These are phyloP conservation scores for Drosophila glabriapex DNA, from an alignment of 2,888 invertebrate species.

Conservation along the genomic window DNA sequence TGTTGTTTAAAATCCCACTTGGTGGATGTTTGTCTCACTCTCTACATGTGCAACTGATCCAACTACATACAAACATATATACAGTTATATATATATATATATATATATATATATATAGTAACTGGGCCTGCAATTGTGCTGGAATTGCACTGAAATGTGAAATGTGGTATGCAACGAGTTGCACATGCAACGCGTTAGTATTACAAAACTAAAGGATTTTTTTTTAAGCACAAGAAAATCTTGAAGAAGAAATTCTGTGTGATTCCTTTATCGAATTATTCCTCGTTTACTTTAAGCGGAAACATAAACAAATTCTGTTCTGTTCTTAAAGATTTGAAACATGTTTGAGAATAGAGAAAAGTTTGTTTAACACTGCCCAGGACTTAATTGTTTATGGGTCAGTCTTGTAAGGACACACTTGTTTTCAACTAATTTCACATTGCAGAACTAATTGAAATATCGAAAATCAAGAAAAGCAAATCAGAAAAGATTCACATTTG, in stretches of 20 bases:
- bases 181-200: slow-evolving; percentile 1
- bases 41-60: slow-evolving; percentile 15
- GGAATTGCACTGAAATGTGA: slow-evolving; percentile 26
- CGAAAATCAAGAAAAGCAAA: neutral
- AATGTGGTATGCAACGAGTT: slow-evolving; percentile 14
- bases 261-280: neutral
- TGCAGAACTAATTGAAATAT: neutral
- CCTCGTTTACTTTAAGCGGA: neutral
- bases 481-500: neutral
- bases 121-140: slow-evolving; percentile 24
- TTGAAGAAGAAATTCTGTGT: neutral
- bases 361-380: neutral
- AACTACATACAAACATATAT: neutral
- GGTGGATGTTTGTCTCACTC: slow-evolving; percentile 32
- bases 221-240: neutral
- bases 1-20: neutral
- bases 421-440: neutral
- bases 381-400: neutral
- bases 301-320: neutral
- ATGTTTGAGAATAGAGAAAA: neutral
- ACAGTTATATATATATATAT: neutral
- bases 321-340: no score
- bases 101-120: slow-evolving; percentile 11
- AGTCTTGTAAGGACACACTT: neutral
- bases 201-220: neutral